Evolutionary conservation across 2,113 vertebrate species (phyloP).

Genomic region (Colinus virginianus): DNA sequence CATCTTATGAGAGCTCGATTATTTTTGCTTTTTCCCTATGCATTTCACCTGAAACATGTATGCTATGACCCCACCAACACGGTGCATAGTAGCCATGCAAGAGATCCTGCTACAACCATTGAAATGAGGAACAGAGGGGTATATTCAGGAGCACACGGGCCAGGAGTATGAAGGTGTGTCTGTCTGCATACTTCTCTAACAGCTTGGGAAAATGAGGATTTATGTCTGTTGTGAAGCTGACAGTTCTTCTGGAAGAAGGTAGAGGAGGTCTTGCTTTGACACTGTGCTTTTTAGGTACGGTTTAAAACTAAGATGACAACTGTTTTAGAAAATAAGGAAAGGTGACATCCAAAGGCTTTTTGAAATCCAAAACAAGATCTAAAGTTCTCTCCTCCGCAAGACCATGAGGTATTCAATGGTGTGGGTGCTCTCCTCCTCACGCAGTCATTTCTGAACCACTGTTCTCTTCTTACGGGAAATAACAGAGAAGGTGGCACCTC

Average conservation of each 20-base stretch:
- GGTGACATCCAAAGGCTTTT: background rate
- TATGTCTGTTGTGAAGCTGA: background rate
- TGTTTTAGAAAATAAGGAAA: background rate
- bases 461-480: constrained; percentile 31
- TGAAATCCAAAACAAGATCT: background rate
- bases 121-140: background rate
- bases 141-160: background rate
- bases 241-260: background rate
- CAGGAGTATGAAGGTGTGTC: background rate
- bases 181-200: background rate
- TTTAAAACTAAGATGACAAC: background rate
- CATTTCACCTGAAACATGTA: background rate
- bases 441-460: constrained; percentile 24
- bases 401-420: background rate
- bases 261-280: background rate
- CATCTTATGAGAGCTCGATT: background rate
- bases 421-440: background rate
- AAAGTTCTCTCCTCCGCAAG: background rate
- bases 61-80: background rate
- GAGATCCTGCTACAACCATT: background rate
- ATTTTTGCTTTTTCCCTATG: background rate
- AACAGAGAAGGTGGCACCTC: background rate
- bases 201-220: background rate
- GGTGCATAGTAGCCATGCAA: fast-evolving
- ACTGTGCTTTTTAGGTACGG: background rate